A percentile compares a stretch with the other conserved stretches of the same genome.
Conservation (phyloP, 2,113 vertebrate species). For the Dascyllus trimaculatus region DNA sequence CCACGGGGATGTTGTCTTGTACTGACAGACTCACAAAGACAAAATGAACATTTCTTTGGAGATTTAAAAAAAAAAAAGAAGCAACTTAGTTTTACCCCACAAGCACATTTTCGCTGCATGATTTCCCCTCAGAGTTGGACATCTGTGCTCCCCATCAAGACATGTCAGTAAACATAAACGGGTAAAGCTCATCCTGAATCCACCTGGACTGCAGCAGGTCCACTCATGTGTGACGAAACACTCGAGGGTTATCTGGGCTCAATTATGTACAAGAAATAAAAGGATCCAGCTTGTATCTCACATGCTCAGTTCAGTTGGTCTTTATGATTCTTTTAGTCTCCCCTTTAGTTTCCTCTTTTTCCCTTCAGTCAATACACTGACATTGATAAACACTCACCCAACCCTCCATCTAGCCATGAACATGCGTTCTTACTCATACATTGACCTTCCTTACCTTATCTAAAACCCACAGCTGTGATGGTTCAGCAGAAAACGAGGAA, state of each 20-base stretch:
- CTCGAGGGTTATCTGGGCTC: conserved; percentile 1
- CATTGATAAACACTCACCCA: background rate
- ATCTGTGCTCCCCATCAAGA: conserved; percentile 14
- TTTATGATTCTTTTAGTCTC: background rate
- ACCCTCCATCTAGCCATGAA: background rate
- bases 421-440: too few species aligned
- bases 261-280: conserved; percentile 11
- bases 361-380: background rate
- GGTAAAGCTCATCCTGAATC: background rate
- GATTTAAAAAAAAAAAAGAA: background rate
- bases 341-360: background rate
- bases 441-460: too few species aligned
- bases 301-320: too few species aligned
- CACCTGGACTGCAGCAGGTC: conserved; percentile 10
- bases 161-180: conserved; percentile 33
- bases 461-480: too few species aligned
- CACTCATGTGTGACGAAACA: conserved; percentile 6
- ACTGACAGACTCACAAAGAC: background rate
- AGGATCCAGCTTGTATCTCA: too few species aligned
- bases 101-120: background rate
- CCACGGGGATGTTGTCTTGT: too few species aligned
- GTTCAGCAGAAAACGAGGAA: too few species aligned
- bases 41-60: conserved; percentile 15
- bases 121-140: conserved; percentile 38
- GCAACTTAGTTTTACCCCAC: background rate